phyloP scores from a whole-genome alignment of 2,113 vertebrate species.

The Micronycteris hirsuta region DNA sequence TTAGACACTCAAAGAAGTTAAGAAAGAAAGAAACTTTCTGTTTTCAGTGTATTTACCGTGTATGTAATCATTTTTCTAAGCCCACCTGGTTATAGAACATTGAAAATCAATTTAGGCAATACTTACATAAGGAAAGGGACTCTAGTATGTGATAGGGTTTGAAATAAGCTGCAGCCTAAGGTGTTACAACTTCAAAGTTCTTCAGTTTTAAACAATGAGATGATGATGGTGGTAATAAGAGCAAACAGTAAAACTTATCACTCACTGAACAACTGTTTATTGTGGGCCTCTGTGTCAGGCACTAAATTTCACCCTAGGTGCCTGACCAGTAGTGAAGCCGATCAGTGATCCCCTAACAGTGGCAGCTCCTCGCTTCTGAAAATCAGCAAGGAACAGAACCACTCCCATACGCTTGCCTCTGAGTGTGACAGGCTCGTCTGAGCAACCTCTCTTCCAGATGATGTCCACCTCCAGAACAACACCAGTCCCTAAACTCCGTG shows the following conservation, averaged over 20 bases:
- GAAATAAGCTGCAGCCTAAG: not conserved
- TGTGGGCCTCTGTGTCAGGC: not conserved
- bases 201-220: constrained; percentile 7
- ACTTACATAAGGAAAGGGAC: not conserved
- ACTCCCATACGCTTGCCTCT: not conserved
- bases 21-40: not conserved
- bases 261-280: not conserved
- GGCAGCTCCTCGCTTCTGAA: not conserved
- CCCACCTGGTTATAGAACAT: not conserved
- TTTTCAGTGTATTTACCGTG: not conserved
- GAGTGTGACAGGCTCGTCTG: not conserved
- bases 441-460: not conserved
- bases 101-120: constrained; percentile 29
- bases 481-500: not conserved
- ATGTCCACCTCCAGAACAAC: not conserved
- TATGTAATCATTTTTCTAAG: constrained; percentile 33
- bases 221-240: not conserved
- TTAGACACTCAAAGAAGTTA: not conserved
- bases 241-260: not conserved
- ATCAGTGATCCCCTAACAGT: not conserved
- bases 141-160: not conserved
- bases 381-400: not conserved
- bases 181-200: not conserved
- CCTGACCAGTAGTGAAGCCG: not conserved
- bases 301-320: not conserved